Base-by-base conservation (phyloP, 92 coral and sea anemone genomes). In the Actinernus sp. region DNA sequence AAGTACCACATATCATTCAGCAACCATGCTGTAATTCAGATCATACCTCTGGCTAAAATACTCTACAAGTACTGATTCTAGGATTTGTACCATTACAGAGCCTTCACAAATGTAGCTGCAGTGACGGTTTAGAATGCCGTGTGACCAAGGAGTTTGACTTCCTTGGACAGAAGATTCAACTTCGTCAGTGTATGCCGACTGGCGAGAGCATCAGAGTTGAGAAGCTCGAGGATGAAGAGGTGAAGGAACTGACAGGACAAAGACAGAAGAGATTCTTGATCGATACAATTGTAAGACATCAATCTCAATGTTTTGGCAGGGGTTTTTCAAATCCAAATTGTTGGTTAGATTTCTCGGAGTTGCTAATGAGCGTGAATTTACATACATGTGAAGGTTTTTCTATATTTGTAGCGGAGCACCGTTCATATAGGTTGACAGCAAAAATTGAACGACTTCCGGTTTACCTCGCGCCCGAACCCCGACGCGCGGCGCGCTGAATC, bases 231-330 rank as follows among this genome's bases (percentile, higher is more conserved):
- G 36, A 60, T 14, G 27, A 60, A 44, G 67, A 60, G 14, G 67
- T 60, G 0, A 26, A 60, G 50, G 67, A 60, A 44, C 58, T 63
- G 23, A 26, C 48, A 33, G 78, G 23, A 2, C 47, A 72, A 46
- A 18, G 38, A 14, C 55, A 70, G 52, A 77, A 58, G 58, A 65
- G 76, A 27, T 88, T 61, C 62, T 52, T 74, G 0, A 64, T 74
- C 20, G 68, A 78, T 65, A n/a, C n/a, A n/a, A n/a, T n/a, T n/a
- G 86, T 78, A 68, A 79, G 85, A 28, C 25, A 7, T 41, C 4
- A 0, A 16, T 12, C 12, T 6, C 26, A 10, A 25, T 18, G 1
- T 33, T 13, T 31, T 24, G 8, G 36, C 8, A 3, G 1, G 30
- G 2, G 8, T 31, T 1, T 24, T 5, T 21, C 12, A n/a, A 1